A percentile compares a stretch with the other conserved stretches of the same genome.
phyloP scores from a whole-genome alignment of 1,140 invertebrate species.

The Delia radicum region DNA sequence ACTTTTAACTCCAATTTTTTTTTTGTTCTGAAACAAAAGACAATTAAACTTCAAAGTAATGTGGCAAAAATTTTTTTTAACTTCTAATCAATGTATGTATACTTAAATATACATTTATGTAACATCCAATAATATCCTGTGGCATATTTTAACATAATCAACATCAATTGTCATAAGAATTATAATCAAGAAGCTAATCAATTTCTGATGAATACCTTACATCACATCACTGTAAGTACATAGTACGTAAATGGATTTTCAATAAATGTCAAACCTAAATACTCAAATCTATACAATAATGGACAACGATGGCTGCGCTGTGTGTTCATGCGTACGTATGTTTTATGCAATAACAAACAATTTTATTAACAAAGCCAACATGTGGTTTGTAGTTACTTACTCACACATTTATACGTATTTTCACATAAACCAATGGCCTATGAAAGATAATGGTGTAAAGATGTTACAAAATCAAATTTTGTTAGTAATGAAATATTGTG shows the following conservation, averaged over 20 bases:
- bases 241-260: slow-evolving; percentile 1
- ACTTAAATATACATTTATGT: neutral
- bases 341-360: neutral
- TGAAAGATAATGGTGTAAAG: slow-evolving; percentile 17
- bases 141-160: neutral
- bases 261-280: slow-evolving; percentile 11
- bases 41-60: no score
- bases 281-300: neutral
- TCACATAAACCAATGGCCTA: neutral
- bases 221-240: neutral
- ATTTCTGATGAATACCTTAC: neutral
- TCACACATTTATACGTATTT: neutral
- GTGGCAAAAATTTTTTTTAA: no score
- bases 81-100: no score
- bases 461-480: slow-evolving; percentile 22
- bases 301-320: neutral
- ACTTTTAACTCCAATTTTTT: no score
- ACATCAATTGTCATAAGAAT: slow-evolving; percentile 14
- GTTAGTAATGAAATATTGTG: neutral
- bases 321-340: neutral
- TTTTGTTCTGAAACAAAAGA: no score
- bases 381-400: slow-evolving; percentile 11
- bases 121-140: neutral
- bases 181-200: slow-evolving; percentile 15
- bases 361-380: slow-evolving; percentile 20